phyloP scores from a whole-genome alignment of 2,888 invertebrate species.

The Sceliomorpha sp. region DNA sequence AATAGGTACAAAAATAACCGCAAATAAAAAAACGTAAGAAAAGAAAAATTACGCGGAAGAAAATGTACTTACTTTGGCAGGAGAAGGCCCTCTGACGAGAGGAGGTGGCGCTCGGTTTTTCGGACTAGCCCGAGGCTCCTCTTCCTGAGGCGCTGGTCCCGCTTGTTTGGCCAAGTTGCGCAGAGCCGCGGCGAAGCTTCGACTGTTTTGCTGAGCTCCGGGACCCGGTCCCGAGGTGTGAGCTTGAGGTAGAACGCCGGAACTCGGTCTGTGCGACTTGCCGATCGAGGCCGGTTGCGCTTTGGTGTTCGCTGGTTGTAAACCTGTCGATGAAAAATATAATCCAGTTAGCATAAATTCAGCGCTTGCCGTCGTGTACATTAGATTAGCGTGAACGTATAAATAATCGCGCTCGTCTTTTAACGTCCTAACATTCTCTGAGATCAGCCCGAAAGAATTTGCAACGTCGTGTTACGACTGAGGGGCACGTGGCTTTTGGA shows the following conservation, averaged over 20 bases:
- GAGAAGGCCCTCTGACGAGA: constrained; percentile 76
- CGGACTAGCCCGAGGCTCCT: constrained; percentile 80
- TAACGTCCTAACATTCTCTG: constrained; percentile 41
- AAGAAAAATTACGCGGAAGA: no score
- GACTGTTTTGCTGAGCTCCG: constrained; percentile 77
- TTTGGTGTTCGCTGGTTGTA: constrained; percentile 76
- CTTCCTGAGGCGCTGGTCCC: constrained; percentile 87
- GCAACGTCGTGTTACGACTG: no score
- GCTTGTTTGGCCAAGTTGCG: constrained; percentile 95
- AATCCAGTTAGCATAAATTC: no score
- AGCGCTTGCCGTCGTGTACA: no score
- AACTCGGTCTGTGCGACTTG: constrained; percentile 76
- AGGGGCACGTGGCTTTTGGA: no score
- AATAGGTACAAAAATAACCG: no score
- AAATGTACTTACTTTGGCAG: constrained; percentile 75
- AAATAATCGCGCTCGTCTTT: no score
- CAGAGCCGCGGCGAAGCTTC: constrained; percentile 94
- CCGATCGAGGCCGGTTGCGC: constrained; percentile 74
- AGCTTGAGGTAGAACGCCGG: constrained; percentile 77
- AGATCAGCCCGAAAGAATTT: no score
- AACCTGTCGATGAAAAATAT: no score
- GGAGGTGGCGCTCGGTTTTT: constrained; percentile 81
- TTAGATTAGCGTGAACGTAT: no score
- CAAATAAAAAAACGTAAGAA: no score
- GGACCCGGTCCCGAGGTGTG: constrained; percentile 80